Percentiles rank a stretch among this genome's conserved stretches.
These are phyloP conservation scores for Leucania comma DNA, from an alignment of 2,888 invertebrate genomes.

Conservation along the genomic window DNA sequence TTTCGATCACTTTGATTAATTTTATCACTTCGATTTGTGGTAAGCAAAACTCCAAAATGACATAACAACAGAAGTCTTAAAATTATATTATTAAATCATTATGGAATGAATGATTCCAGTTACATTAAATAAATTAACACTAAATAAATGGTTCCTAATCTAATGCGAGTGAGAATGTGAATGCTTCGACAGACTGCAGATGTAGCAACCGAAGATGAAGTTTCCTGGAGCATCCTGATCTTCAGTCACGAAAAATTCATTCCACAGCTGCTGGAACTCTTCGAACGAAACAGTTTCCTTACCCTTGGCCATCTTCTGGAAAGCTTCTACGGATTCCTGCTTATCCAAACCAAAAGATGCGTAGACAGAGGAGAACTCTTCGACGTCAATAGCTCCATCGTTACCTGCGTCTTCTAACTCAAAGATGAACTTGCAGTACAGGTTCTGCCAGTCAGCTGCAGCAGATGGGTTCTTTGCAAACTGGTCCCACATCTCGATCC, in stretches of 20 bases:
- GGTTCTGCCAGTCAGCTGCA: slow-evolving; percentile 95
- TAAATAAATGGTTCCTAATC: background rate
- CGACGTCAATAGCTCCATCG: slow-evolving; percentile 94
- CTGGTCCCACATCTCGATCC: slow-evolving; percentile 96
- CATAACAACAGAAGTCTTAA: background rate
- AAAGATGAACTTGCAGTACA: slow-evolving; percentile 97
- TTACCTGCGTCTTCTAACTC: slow-evolving; percentile 96
- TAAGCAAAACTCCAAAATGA: background rate
- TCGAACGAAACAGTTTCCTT: slow-evolving; percentile 93
- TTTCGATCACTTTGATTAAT: no score
- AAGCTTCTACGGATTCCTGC: slow-evolving; percentile 94
- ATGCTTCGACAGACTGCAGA: slow-evolving; percentile 69
- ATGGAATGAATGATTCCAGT: background rate
- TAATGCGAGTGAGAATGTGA: slow-evolving; percentile 63
- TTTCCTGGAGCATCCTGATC: slow-evolving; percentile 95
- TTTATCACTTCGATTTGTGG: no score
- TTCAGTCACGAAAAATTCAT: slow-evolving; percentile 96
- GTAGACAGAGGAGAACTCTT: slow-evolving; percentile 95
- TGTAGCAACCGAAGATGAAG: slow-evolving; percentile 92
- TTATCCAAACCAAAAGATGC: slow-evolving; percentile 94
- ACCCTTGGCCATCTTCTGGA: slow-evolving; percentile 95
- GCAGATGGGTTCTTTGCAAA: slow-evolving; percentile 94
- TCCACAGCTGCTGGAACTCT: slow-evolving; percentile 95
- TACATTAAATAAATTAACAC: slow-evolving; percentile 5
- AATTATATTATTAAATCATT: background rate